Conservation (phyloP, 2,888 invertebrate genomes). For the Drosophila infuscata region DNA sequence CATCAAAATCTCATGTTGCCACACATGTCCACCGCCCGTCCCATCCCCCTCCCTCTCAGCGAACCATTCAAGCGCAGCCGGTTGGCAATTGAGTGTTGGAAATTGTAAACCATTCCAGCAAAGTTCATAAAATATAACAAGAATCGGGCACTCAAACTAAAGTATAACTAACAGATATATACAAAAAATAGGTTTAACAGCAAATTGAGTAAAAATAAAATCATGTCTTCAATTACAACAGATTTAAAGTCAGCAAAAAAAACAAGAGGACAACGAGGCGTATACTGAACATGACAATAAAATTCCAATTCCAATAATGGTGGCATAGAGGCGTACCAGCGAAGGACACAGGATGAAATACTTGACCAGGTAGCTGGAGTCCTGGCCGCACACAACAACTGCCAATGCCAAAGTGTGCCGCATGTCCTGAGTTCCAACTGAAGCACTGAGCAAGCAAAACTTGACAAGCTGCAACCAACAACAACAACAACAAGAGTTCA, state of each 20-base stretch:
- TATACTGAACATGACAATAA: conserved; percentile 53
- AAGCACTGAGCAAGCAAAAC: conserved; percentile 26
- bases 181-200: background rate
- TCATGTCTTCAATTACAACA: conserved; percentile 41
- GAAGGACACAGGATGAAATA: conserved; percentile 7
- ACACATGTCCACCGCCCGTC: conserved; percentile 13
- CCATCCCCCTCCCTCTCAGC: background rate
- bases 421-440: conserved; percentile 11
- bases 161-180: conserved; percentile 19
- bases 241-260: conserved; percentile 28
- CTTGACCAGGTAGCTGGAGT: conserved; percentile 26
- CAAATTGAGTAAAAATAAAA: conserved; percentile 15
- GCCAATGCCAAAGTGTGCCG: conserved; percentile 2
- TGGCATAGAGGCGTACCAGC: background rate
- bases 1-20: conserved; percentile 66
- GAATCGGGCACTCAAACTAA: conserved; percentile 18
- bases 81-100: conserved; percentile 46
- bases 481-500: conserved; percentile 16
- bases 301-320: conserved; percentile 27
- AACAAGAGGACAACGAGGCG: conserved; percentile 20
- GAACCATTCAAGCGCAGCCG: conserved; percentile 35
- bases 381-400: conserved; percentile 9
- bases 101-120: conserved; percentile 23
- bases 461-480: conserved; percentile 44
- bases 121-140: conserved; percentile 22